A percentile compares a stretch with the other conserved stretches of the same genome.
Evolutionary conservation across 2,113 vertebrate genomes (phyloP).

Genomic region (Sarotherodon lohbergeri): DNA sequence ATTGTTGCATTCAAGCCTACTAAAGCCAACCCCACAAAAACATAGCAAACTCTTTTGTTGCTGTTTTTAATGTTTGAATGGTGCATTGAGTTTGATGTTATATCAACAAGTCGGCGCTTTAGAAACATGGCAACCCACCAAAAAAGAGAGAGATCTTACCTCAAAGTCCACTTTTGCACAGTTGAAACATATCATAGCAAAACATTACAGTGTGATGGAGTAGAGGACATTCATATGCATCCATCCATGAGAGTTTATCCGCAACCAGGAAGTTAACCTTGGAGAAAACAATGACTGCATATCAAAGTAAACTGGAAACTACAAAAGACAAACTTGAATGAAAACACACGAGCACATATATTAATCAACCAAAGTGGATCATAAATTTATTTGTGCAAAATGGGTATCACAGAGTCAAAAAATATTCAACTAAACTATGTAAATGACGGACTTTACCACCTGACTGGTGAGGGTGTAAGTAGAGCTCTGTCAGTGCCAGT

Average conservation of each 20-base stretch:
- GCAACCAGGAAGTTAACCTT: neutral
- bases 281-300: neutral
- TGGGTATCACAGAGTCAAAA: neutral
- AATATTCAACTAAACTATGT: neutral
- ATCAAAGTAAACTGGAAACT: neutral
- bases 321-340: neutral
- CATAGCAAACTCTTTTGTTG: neutral
- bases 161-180: neutral
- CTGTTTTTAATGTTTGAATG: neutral
- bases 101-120: neutral
- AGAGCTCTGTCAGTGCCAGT: neutral
- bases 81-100: neutral
- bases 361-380: neutral
- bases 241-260: neutral
- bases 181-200: neutral
- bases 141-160: neutral
- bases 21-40: neutral
- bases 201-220: neutral
- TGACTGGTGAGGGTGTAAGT: neutral
- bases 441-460: neutral
- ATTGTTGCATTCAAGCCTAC: neutral
- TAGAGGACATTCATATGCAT: neutral
- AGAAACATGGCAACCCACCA: neutral
- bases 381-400: neutral
- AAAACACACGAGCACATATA: neutral